Evolutionary conservation across 2,113 vertebrate species (phyloP), one percentile per base, ranked within the genome.

Genomic region (Procavia capensis): DNA sequence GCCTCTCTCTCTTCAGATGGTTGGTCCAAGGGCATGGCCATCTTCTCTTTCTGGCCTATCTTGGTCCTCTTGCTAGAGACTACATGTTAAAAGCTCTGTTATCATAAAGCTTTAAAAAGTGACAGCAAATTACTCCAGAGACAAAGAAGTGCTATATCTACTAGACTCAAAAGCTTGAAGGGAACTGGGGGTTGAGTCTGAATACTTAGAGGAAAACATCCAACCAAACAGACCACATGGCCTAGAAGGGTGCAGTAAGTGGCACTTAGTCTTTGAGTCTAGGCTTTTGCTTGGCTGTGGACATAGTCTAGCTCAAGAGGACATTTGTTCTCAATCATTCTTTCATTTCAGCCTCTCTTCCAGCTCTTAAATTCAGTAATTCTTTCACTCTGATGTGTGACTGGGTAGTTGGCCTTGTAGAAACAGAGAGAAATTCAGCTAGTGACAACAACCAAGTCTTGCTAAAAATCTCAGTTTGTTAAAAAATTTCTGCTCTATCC

Each of bases 271-370:
- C 90, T 95, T 85, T 70, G 88, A 83, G 54, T 75, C 88, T 88
- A 75, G 57, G 59, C 57, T 64, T 97, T 70, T 94, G 79, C 75
- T 95, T 84, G 91, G 96, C 91, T 94, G 39, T 81, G 89, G 81
- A 92, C 83, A 82, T n/a, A 39, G 39, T 94, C 79, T 90, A 47
- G 45, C 91, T 95, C 88, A 96, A 93, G 72, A 90, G 78, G 82
- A 70, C 78, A 92, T 85, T 90, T 50, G 85, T 81, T 95, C 50
- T 41, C 83, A 70, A 41, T 70, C 41, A 43, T 70, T 80, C 78
- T 96, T 88, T 94, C 93, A 81, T 95, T 93, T 88, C 95, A 95
- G 74, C 79, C 93, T 96, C 91, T 92, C 94, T 93, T 93, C 93
- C 94, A 96, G 57, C 76, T 88, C 68, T 91, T 59, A 93, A 85